Evolutionary conservation across 2,888 invertebrate genomes (phyloP), one percentile per base, ranked within the genome.

Genomic region (Dynastes hyllus): DNA sequence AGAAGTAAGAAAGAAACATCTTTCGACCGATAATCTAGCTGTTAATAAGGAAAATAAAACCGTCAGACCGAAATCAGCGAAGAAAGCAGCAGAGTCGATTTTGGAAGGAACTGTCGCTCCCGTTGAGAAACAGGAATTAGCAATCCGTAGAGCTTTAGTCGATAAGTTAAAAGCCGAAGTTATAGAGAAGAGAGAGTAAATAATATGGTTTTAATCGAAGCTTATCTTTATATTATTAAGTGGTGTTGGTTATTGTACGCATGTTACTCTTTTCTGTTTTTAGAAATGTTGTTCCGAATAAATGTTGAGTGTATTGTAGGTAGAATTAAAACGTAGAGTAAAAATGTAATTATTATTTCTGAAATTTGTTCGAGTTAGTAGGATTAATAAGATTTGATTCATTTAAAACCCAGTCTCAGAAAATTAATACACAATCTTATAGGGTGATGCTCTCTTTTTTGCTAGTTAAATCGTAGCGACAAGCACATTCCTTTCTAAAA

Each of bases 101-200:
- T 87, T 95, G 76, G 91, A 92, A 8, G 88, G 87, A 4, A 84
- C 84, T 77, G 92, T 91, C 1, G 88, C 89, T 1, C 84, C 86
- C 1, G 84, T 87, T n/a, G 90, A 89, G 78, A 87, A 90, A 0
- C 91, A 92, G 83, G 93, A 95, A 22, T 90, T 97, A 86, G 95
- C 95, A 84, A 92, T 97, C 80, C 92, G 97, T 29, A 92, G 94
- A 85, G 95, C 96, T 0, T 92, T 98, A 76, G 97, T 97, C 2
- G 94, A 95, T 81, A 93, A 95, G 84, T 91, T 98, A 73, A 95
- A 95, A 88, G 92, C 94, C 69, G 97, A 98, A 91, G 96, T 98
- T 5, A 95, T 97, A 77, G 93, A 93, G 81, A 89, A 82, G 73
- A 83, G 82, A 69, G 79, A 80, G 37, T 76, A 55, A 29, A 40